A percentile compares a stretch with the other conserved stretches of the same genome.
Evolutionary conservation across 2,797 vertebrate genomes (phyloP).

Genomic region (Acrocephalus scirpaceus): DNA sequence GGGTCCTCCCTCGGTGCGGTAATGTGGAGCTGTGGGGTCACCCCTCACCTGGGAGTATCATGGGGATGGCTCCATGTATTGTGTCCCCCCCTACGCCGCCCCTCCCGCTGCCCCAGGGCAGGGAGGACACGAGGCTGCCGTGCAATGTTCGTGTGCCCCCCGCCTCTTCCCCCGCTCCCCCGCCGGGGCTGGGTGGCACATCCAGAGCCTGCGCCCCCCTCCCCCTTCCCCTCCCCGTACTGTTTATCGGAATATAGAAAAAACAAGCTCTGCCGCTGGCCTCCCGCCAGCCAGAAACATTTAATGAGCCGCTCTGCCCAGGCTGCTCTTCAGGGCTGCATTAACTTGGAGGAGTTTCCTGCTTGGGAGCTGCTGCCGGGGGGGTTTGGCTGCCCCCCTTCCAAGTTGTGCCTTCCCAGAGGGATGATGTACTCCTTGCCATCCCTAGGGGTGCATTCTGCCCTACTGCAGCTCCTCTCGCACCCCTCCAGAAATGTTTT

Average conservation of each 20-base stretch:
- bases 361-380: constrained; percentile 20
- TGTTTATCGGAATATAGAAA: constrained; percentile 73
- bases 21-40: not conserved
- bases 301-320: constrained; percentile 68
- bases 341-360: constrained; percentile 74
- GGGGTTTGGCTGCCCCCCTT: not conserved
- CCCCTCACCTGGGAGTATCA: not conserved
- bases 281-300: constrained; percentile 71
- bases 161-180: not conserved
- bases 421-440: not conserved
- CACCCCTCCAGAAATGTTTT: not conserved
- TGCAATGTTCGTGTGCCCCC: not conserved
- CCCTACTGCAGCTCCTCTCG: not conserved
- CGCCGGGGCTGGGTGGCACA: constrained; percentile 18
- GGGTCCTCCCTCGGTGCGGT: not conserved
- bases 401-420: not conserved
- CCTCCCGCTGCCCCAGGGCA: not conserved
- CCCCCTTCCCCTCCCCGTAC: constrained; percentile 4
- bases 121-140: not conserved
- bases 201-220: constrained; percentile 1
- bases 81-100: accelerated
- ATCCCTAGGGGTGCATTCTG: not conserved
- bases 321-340: constrained; percentile 61
- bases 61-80: not conserved
- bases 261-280: constrained; percentile 68